Conservation (phyloP, 2,113 vertebrate species). For the Turnix velox region DNA sequence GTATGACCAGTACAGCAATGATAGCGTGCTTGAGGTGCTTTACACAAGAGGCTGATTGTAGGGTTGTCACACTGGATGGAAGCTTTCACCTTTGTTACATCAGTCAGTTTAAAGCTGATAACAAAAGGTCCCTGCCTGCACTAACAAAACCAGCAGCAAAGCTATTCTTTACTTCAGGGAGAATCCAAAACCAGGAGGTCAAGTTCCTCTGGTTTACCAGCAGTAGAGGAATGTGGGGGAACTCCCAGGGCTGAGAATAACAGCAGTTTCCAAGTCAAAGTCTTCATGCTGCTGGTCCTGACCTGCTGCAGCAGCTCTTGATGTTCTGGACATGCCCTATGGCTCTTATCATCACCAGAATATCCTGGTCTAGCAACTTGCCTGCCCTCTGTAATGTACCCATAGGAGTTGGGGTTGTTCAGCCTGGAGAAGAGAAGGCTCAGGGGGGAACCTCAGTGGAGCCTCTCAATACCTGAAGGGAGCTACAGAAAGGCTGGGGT, state of each 20-base stretch:
- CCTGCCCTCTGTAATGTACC: neutral
- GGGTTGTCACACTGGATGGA: neutral
- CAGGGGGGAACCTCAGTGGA: too few species aligned
- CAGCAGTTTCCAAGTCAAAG: neutral
- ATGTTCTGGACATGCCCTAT: neutral
- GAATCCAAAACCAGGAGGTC: neutral
- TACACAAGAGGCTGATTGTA: neutral
- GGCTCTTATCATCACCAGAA: neutral
- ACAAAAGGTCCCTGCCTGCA: neutral
- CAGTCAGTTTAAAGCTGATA: neutral
- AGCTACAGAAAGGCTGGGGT: too few species aligned
- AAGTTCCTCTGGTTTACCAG: neutral
- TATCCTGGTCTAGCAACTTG: neutral
- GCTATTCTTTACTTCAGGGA: neutral
- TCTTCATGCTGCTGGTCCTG: neutral
- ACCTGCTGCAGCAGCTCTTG: neutral
- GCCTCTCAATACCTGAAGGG: too few species aligned
- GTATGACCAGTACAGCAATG: rapidly evolving
- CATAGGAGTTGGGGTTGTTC: too few species aligned
- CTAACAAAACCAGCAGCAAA: neutral
- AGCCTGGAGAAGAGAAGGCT: too few species aligned
- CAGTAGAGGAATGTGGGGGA: neutral
- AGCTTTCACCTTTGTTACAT: neutral
- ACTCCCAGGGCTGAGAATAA: neutral
- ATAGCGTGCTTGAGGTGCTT: neutral